phyloP scores from a whole-genome alignment of 2,113 vertebrate species.

The Xenopus tropicalis region DNA sequence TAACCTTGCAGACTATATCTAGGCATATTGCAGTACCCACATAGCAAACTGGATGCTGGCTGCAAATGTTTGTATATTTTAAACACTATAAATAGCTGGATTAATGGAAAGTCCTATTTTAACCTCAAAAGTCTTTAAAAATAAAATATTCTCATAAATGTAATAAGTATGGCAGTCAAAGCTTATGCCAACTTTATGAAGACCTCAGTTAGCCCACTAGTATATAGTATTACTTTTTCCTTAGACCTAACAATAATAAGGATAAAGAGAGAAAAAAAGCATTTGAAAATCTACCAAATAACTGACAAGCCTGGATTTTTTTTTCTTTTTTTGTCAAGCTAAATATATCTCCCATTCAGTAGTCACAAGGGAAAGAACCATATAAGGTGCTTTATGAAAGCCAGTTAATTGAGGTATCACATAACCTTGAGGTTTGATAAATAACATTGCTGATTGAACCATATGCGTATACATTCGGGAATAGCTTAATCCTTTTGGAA shows the following conservation, averaged over 20 bases:
- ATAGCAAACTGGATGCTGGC: no score
- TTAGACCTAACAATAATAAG: not conserved
- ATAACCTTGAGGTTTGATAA: slow-evolving; percentile 28
- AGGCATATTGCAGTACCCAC: no score
- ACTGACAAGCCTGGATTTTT: slow-evolving; percentile 23
- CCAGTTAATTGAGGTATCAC: slow-evolving; percentile 15
- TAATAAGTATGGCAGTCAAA: not conserved
- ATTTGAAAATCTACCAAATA: slow-evolving; percentile 16
- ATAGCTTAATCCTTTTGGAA: slow-evolving; percentile 24
- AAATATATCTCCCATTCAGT: slow-evolving; percentile 17
- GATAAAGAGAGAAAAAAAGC: not conserved
- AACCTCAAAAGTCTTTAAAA: slow-evolving; percentile 2
- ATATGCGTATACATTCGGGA: slow-evolving; percentile 16
- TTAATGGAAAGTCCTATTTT: not conserved
- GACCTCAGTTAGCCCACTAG: not conserved
- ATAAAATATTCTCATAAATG: slow-evolving; percentile 12
- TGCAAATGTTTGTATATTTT: no score
- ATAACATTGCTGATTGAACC: slow-evolving; percentile 28
- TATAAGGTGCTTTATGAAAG: slow-evolving; percentile 31
- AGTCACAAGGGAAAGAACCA: slow-evolving; percentile 10
- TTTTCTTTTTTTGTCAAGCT: slow-evolving; percentile 5
- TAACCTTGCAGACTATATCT: no score
- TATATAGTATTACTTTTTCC: not conserved
- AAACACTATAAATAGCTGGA: not conserved
- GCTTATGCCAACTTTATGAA: not conserved